phyloP scores from a whole-genome alignment of 2,888 invertebrate genomes.

The Agonopterix alstromeriana region DNA sequence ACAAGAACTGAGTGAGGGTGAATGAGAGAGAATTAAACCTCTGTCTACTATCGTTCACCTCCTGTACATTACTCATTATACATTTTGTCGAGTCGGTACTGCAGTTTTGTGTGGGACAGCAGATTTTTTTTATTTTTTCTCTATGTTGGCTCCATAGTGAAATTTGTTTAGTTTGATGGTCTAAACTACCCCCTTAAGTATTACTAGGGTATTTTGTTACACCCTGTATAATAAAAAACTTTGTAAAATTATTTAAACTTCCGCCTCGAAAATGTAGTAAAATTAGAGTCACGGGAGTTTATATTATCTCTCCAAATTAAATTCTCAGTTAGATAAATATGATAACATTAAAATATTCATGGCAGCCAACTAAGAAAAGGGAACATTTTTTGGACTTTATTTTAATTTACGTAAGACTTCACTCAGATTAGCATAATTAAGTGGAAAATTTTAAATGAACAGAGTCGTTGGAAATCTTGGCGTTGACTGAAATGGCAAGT shows the following conservation, averaged over 20 bases:
- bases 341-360: conserved; percentile 21
- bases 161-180: too few relatives aligned
- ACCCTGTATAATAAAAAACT: background rate
- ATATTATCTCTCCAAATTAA: conserved; percentile 17
- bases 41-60: too few relatives aligned
- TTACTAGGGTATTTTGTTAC: too few relatives aligned
- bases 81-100: too few relatives aligned
- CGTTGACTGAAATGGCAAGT: too few relatives aligned
- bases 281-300: conserved; percentile 6
- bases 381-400: conserved; percentile 18
- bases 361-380: conserved; percentile 6
- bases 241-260: conserved; percentile 4
- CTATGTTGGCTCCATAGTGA: too few relatives aligned
- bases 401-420: conserved; percentile 16
- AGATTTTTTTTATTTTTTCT: too few relatives aligned
- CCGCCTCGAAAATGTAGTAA: background rate
- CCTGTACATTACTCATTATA: too few relatives aligned
- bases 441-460: conserved; percentile 11
- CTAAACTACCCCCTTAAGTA: too few relatives aligned
- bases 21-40: too few relatives aligned
- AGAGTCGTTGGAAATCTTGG: background rate
- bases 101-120: too few relatives aligned
- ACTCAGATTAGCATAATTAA: conserved; percentile 16
- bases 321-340: conserved; percentile 19
- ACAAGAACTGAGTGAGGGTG: too few relatives aligned